Percentiles rank a stretch among this genome's conserved stretches.
Conservation (phyloP, 2,888 invertebrate species). For the Oscheius onirici region DNA sequence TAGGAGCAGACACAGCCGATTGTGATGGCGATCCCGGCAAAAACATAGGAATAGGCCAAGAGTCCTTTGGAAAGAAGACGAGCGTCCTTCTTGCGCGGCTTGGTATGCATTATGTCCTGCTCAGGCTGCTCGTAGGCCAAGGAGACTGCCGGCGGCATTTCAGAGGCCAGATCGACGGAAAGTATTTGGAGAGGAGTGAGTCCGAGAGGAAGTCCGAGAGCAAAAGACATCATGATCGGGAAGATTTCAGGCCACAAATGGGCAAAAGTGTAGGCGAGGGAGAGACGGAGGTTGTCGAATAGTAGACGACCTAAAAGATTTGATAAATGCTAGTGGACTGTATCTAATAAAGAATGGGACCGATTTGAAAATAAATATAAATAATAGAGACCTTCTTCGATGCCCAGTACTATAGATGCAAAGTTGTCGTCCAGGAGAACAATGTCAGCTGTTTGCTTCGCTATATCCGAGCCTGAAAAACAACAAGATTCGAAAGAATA, state of each 20-base stretch:
- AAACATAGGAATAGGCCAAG: conserved; percentile 65
- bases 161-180: conserved; percentile 67
- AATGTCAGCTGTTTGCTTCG: conserved; percentile 65
- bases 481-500: background rate
- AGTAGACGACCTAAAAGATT: background rate
- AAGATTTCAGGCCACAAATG: conserved; percentile 71
- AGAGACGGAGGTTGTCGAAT: conserved; percentile 50
- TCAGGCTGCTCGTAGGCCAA: conserved; percentile 70
- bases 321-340: conserved; percentile 26
- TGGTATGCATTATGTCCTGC: conserved; percentile 67
- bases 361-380: no score
- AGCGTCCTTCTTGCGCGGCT: conserved; percentile 58
- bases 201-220: conserved; percentile 67
- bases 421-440: conserved; percentile 70
- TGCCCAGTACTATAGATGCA: conserved; percentile 65
- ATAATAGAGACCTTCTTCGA: no score
- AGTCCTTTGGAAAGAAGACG: conserved; percentile 55
- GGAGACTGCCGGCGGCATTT: conserved; percentile 69
- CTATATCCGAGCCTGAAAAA: conserved; percentile 59
- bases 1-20: conserved; percentile 67
- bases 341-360: conserved; percentile 63
- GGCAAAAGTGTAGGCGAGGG: conserved; percentile 68
- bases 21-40: conserved; percentile 67
- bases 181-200: conserved; percentile 68
- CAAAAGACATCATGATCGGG: conserved; percentile 68